Conservation (phyloP, 2,888 invertebrate species). For the Eristalis pertinax region DNA sequence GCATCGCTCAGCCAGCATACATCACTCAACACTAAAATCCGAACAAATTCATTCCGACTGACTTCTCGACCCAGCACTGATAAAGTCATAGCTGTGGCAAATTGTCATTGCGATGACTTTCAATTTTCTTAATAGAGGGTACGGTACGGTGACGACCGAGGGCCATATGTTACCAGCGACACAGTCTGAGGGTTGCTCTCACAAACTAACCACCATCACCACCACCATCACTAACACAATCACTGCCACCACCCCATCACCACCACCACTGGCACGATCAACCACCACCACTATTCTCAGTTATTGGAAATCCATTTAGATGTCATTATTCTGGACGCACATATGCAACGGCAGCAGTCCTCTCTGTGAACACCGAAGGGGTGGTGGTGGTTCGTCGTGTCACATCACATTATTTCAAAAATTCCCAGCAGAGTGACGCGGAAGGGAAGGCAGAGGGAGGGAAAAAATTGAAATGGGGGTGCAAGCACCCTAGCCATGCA, state of each 20-base stretch:
- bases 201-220: conserved; percentile 43
- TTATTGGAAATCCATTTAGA: conserved; percentile 72
- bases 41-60: conserved; percentile 45
- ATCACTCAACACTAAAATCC: conserved; percentile 54
- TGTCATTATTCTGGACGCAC: conserved; percentile 71
- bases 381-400: conserved; percentile 20
- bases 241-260: not conserved
- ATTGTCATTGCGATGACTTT: conserved; percentile 71
- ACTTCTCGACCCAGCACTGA: conserved; percentile 46
- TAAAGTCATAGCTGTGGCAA: conserved; percentile 68
- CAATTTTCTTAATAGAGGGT: conserved; percentile 71
- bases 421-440: conserved; percentile 6
- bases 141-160: conserved; percentile 45
- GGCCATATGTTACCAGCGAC: conserved; percentile 62
- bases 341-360: conserved; percentile 54
- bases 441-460: not conserved
- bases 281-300: conserved; percentile 48
- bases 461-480: conserved; percentile 36
- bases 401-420: conserved; percentile 64
- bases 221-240: conserved; percentile 26
- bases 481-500: conserved; percentile 45
- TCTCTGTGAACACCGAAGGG: conserved; percentile 12
- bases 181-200: conserved; percentile 41
- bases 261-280: not conserved
- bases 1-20: conserved; percentile 12